Evolutionary conservation across 1,140 invertebrate genomes (phyloP).

Genomic region (Drosophila malerkotliana): DNA sequence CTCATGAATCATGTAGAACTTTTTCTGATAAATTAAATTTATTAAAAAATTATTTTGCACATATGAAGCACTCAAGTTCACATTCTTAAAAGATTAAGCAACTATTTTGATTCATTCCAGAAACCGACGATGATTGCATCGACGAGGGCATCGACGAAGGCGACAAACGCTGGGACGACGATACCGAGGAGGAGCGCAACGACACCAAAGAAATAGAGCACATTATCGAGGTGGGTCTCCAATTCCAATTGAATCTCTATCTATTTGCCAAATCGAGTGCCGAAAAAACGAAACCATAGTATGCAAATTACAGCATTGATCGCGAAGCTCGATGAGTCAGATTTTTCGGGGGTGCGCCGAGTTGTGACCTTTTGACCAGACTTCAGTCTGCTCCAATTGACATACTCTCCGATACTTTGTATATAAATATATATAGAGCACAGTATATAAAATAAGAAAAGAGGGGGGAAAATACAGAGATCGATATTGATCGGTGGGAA

Average conservation of each 20-base stretch:
- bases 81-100: constrained; percentile 9
- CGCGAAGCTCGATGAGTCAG: constrained; percentile 22
- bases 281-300: constrained; percentile 22
- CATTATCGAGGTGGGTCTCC: constrained; percentile 79
- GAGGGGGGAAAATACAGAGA: neutral
- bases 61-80: constrained; percentile 28
- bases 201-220: constrained; percentile 83
- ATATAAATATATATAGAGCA: constrained; percentile 24
- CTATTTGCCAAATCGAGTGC: constrained; percentile 33
- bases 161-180: constrained; percentile 82
- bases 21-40: constrained; percentile 1
- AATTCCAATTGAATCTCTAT: constrained; percentile 23
- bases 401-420: constrained; percentile 3
- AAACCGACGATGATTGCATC: constrained; percentile 95
- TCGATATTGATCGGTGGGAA: constrained; percentile 51
- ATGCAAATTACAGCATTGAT: constrained; percentile 33
- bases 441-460: constrained; percentile 10
- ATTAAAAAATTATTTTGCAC: constrained; percentile 21
- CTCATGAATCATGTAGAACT: neutral
- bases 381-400: constrained; percentile 52
- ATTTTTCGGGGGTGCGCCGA: constrained; percentile 31
- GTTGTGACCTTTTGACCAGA: constrained; percentile 73
- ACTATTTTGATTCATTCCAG: constrained; percentile 73
- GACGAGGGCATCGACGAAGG: constrained; percentile 92
- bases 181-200: constrained; percentile 86